phyloP scores from a whole-genome alignment of 2,888 invertebrate species.

The Drosophila antonietae region DNA sequence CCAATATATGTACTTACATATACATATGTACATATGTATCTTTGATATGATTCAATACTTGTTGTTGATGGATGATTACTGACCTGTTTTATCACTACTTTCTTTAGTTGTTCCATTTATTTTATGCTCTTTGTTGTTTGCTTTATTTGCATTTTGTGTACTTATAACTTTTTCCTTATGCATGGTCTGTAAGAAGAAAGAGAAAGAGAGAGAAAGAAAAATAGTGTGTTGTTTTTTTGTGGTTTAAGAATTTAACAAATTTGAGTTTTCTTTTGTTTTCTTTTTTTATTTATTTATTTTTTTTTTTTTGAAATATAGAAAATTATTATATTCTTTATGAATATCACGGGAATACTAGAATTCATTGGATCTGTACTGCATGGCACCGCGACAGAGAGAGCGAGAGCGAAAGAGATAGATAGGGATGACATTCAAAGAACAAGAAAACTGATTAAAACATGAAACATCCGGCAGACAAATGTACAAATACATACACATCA shows the following conservation, averaged over 20 bases:
- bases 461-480: constrained; percentile 19
- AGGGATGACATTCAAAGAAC: constrained; percentile 23
- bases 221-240: constrained; percentile 23
- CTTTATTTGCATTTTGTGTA: constrained; percentile 68
- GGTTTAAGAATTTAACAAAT: not conserved
- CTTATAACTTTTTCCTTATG: constrained; percentile 70
- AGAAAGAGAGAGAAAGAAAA: constrained; percentile 33
- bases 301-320: constrained; percentile 1
- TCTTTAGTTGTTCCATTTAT: constrained; percentile 78
- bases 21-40: too few relatives aligned
- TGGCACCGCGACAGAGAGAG: constrained; percentile 8
- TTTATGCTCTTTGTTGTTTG: constrained; percentile 74
- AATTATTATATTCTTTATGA: not conserved
- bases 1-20: not conserved
- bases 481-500: constrained; percentile 5
- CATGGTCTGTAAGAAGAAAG: constrained; percentile 71
- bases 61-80: constrained; percentile 48
- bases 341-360: constrained; percentile 1
- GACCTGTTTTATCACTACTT: constrained; percentile 80
- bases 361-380: not conserved
- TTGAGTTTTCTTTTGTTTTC: not conserved
- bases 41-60: constrained; percentile 18
- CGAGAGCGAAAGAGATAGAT: constrained; percentile 11
- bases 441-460: constrained; percentile 26
- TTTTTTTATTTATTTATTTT: too few relatives aligned